Evolutionary conservation across 2,888 invertebrate genomes (phyloP), one percentile per base, ranked within the genome.

Genomic region (Fragum whitleyi): DNA sequence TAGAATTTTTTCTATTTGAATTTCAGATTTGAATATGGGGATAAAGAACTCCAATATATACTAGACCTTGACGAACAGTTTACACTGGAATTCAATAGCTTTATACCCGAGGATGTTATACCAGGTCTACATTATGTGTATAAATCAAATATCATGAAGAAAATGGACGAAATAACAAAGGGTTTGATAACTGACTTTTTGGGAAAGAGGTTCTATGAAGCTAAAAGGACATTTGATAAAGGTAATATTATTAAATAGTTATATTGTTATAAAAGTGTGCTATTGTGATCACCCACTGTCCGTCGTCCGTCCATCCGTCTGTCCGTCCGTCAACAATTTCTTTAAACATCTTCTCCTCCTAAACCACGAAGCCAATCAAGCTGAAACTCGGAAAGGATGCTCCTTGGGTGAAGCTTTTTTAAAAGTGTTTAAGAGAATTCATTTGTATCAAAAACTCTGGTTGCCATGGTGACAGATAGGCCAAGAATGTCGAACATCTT

Each of bases 101-200:
- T 61, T 21, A 21, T 67, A 2, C 36, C 55, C 2, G 83, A 83
- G 55, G 83, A 83, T 53, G 23, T 74, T 19, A 47, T 83, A 9
- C 83, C 83, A 11, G 65, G 55, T 11, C 42, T 83, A 3, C 36
- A 32, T 42, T 61, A 74, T 32, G 26, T 83, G 0, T 77, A 70
- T 67, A 79, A 76, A 39, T 42, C 74, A 57, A 57, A 29, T 2
- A 26, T 26, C 0, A 71, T 77, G 29, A 69, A 70, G 70, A 28
- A 16, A n/a, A 2, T 81, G 0, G 74, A 77, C 42, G 67, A 57
- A 7, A 55, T 57, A 19, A 55, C 55, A 0, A 26, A 53, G 26
- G 57, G 2, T n/a, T 28, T 62, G 26, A 6, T 42, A 3, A 14
- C 7, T 5, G 47, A 26, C 21, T 72, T 61, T n/a, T 1, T 72